Evolutionary conservation across 35 echinoderm and acorn worm genomes (phyloP).

Genomic region (Patiria miniata): DNA sequence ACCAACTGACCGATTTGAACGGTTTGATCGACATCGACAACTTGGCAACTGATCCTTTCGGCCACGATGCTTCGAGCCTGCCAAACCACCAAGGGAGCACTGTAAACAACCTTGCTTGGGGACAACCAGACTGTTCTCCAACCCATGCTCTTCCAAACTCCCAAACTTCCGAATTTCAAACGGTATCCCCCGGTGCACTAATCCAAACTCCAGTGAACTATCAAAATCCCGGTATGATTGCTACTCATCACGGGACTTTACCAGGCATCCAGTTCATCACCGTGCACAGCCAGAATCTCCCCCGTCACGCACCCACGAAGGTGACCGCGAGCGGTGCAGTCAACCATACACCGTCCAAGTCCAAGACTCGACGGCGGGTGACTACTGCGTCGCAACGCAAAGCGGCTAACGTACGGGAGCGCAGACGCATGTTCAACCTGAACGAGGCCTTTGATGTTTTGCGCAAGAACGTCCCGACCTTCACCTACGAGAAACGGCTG

Average conservation of each 20-base stretch:
- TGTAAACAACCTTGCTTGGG: not conserved
- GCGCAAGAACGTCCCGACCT: constrained; percentile 74
- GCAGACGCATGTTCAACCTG: constrained; percentile 85
- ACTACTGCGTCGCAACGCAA: constrained; percentile 75
- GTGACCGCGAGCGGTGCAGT: too few relatives aligned
- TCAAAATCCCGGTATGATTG: not conserved
- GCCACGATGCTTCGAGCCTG: not conserved
- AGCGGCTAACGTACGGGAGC: constrained; percentile 86
- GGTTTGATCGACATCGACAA: constrained; percentile 11
- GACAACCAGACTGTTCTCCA: not conserved
- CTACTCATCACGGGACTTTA: not conserved
- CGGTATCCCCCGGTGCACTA: not conserved
- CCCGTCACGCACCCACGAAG: too few relatives aligned
- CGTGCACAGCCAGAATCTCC: not conserved
- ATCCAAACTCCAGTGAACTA: not conserved
- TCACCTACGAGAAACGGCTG: constrained; percentile 71
- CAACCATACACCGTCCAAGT: constrained; percentile 8
- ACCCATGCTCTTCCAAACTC: not conserved
- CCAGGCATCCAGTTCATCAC: not conserved
- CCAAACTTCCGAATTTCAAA: not conserved
- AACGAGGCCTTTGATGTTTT: constrained; percentile 93
- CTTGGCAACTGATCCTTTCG: not conserved
- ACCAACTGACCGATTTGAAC: not conserved
- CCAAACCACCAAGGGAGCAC: not conserved
- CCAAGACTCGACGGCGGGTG: constrained; percentile 61